Evolutionary conservation across 2,113 vertebrate genomes (phyloP).

Genomic region (Nannospalax galili): DNA sequence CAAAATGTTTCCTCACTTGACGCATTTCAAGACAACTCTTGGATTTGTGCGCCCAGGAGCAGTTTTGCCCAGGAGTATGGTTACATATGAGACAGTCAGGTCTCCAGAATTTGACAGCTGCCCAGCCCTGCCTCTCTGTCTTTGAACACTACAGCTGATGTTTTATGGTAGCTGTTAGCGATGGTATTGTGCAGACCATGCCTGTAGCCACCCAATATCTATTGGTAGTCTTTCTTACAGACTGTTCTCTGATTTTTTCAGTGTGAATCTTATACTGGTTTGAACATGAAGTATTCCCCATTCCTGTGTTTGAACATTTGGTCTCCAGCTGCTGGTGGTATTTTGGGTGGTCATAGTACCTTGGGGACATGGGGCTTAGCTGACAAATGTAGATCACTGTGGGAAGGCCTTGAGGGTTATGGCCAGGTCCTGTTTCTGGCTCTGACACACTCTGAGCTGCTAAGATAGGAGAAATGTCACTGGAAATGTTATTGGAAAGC

Average conservation of each 20-base stretch:
- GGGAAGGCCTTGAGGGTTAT: neutral
- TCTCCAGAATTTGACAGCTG: neutral
- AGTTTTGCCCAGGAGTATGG: neutral
- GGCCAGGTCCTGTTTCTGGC: neutral
- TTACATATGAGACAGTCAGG: too few relatives aligned
- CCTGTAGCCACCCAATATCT: neutral
- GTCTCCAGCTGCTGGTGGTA: neutral
- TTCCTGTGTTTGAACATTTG: neutral
- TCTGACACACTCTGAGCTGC: too few relatives aligned
- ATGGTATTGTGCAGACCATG: too few relatives aligned
- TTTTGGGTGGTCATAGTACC: neutral
- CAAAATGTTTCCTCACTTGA: neutral
- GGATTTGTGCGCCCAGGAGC: neutral
- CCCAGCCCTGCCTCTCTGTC: too few relatives aligned
- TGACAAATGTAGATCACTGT: neutral
- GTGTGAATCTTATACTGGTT: neutral
- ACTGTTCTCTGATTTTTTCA: neutral
- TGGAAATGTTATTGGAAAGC: too few relatives aligned
- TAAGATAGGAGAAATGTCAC: neutral
- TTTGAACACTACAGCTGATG: neutral
- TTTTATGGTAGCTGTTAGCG: neutral
- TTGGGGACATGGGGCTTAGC: neutral
- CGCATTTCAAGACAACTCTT: neutral
- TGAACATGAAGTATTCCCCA: neutral
- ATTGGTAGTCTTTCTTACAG: neutral